Base-by-base conservation (phyloP, 1,140 invertebrate genomes). In the Batillaria attramentaria region DNA sequence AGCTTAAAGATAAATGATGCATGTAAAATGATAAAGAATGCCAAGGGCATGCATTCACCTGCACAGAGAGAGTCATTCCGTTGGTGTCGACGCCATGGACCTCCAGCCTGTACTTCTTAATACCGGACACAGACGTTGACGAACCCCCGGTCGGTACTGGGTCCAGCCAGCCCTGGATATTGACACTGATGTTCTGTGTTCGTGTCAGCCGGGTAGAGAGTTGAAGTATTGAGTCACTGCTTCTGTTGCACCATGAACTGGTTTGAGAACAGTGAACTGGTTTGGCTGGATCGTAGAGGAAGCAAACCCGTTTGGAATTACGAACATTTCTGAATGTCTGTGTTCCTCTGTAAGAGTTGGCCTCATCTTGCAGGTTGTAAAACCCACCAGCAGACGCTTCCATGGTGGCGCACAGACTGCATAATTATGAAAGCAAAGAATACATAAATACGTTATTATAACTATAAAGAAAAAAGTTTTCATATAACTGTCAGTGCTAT, bases 221-320 rank as follows among this genome's bases (percentile, higher is more conserved):
- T n/a, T 28, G 2, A 18, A 82, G 20, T 5, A 65, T 75, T n/a
- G n/a, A n/a, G n/a, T n/a, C n/a, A n/a, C n/a, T n/a, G n/a, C 60
- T 42, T 13, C 43, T 62, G 31, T 3, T 1, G 54, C 78, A 79
- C 33, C 41, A 37, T 10, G 35, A 5, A 6, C 10, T 50, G 20
- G 3, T 2, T 28, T 77, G 73, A 2, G 54, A 50, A 43, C 81
- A 82, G 43, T 78, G 73, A 35, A 66, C 16, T 24, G 78, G 78
- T 68, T 46, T 31, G 35, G 72, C 50, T 28, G 60, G n/a, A 43
- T 79, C 75, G 35, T 68, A 77, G 13, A 46, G 28, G 20, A 73
- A 43, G 60, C 75, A 79, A 31, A 82, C 62, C 24, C 37, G 37
- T 24, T 70, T 70, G n/a, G n/a, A n/a, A n/a, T n/a, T n/a, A n/a